phyloP scores from a whole-genome alignment of 2,797 vertebrate genomes.

The Numenius phaeopus region DNA sequence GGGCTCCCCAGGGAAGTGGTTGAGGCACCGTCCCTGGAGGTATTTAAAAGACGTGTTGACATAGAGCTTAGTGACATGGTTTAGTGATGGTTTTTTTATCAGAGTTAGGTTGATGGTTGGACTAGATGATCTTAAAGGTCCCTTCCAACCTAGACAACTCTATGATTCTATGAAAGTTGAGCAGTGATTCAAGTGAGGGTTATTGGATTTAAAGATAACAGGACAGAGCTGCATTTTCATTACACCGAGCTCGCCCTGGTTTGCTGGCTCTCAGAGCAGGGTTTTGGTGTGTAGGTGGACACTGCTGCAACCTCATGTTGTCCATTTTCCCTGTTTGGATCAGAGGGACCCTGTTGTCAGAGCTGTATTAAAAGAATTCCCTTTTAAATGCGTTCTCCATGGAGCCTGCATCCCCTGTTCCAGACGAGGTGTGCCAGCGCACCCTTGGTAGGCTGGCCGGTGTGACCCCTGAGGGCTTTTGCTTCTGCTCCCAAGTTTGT shows the following conservation, averaged over 20 bases:
- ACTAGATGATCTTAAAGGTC: too few species aligned
- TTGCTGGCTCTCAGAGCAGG: neutral
- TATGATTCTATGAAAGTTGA: neutral
- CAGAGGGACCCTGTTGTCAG: neutral
- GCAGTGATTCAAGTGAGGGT: neutral
- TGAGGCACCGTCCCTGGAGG: too few species aligned
- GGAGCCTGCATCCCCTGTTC: accelerated
- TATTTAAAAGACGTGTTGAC: too few species aligned
- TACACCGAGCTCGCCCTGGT: neutral
- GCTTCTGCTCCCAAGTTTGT: neutral
- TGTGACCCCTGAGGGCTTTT: neutral
- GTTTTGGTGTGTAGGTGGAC: neutral
- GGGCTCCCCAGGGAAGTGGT: too few species aligned
- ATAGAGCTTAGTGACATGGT: too few species aligned
- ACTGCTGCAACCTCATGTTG: neutral
- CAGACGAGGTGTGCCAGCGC: accelerated
- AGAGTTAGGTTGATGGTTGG: too few species aligned
- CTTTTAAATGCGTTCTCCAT: neutral
- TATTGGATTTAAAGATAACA: neutral
- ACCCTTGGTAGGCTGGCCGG: neutral
- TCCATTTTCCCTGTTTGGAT: neutral
- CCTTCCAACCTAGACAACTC: too few species aligned
- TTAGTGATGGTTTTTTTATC: too few species aligned
- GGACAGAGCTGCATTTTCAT: neutral
- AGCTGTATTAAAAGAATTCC: neutral